These are phyloP conservation scores for Ectobius pallidus DNA, from an alignment of 2,888 invertebrate genomes.

Conservation along the genomic window DNA sequence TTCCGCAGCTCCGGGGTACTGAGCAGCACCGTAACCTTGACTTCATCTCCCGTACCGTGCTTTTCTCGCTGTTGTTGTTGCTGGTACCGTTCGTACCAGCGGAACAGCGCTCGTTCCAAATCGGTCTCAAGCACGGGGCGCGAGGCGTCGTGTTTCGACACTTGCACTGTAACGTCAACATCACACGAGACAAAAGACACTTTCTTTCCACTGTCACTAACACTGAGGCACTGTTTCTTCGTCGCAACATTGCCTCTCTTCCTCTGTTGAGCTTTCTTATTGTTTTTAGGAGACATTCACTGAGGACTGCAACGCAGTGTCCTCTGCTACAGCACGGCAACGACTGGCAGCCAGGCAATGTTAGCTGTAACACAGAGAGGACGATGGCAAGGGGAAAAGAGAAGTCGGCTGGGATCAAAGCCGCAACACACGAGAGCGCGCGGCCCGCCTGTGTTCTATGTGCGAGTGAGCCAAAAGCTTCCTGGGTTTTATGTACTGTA, in stretches of 20 bases:
- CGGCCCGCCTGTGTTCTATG: not conserved
- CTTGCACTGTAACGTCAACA: conserved; percentile 38
- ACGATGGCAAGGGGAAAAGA: conserved; percentile 29
- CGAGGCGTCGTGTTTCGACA: conserved; percentile 14
- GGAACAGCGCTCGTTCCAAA: conserved; percentile 48
- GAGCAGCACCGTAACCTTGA: not conserved
- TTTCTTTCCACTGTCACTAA: conserved; percentile 32
- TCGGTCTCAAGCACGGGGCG: conserved; percentile 47
- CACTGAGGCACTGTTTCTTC: not conserved
- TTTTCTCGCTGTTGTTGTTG: conserved; percentile 26
- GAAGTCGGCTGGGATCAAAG: conserved; percentile 38
- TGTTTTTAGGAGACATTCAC: conserved; percentile 23
- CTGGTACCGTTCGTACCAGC: conserved; percentile 46
- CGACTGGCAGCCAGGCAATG: no score
- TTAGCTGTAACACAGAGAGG: conserved; percentile 1
- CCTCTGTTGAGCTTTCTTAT: not conserved
- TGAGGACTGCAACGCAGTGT: no score
- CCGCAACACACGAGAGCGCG: conserved; percentile 6
- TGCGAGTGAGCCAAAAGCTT: not conserved
- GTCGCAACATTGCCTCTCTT: not conserved
- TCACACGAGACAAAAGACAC: conserved; percentile 22
- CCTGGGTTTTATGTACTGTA: conserved; percentile 16
- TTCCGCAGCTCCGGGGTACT: conserved; percentile 31
- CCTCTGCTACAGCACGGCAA: no score
- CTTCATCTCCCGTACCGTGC: conserved; percentile 8